phyloP scores from a whole-genome alignment of 2,888 invertebrate species.

The Macrophya annulata region DNA sequence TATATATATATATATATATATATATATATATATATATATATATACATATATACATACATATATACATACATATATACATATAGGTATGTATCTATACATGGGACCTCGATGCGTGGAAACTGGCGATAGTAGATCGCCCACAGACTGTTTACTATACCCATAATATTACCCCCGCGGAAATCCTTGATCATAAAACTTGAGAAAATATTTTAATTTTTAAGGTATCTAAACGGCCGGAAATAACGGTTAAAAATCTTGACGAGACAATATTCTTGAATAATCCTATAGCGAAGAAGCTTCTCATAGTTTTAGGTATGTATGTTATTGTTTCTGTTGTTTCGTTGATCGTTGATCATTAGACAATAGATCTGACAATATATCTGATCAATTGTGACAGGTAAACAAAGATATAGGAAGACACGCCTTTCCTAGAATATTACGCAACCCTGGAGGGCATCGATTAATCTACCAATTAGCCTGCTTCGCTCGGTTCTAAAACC shows the following conservation, averaged over 20 bases:
- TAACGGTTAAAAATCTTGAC: neutral
- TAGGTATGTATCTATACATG: conserved; percentile 2
- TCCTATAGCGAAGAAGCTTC: neutral
- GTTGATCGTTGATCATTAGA: neutral
- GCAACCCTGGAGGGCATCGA: conserved; percentile 44
- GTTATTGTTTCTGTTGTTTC: neutral
- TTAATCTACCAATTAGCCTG: conserved; percentile 52
- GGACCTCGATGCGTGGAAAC: conserved; percentile 38
- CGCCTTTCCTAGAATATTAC: conserved; percentile 51
- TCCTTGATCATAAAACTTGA: conserved; percentile 4
- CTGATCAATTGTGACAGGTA: conserved; percentile 31
- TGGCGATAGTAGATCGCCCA: conserved; percentile 40
- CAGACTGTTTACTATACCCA: conserved; percentile 37
- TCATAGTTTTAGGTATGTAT: neutral
- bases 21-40: neutral
- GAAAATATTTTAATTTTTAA: neutral
- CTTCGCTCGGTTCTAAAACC: conserved; percentile 13
- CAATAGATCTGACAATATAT: neutral
- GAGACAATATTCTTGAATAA: neutral
- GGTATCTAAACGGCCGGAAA: neutral
- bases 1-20: neutral
- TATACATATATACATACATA: neutral
- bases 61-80: too few species aligned
- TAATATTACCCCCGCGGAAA: conserved; percentile 29
- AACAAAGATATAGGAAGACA: conserved; percentile 39